Evolutionary conservation across 2,888 invertebrate genomes (phyloP).

Genomic region (Corbicula japonica): DNA sequence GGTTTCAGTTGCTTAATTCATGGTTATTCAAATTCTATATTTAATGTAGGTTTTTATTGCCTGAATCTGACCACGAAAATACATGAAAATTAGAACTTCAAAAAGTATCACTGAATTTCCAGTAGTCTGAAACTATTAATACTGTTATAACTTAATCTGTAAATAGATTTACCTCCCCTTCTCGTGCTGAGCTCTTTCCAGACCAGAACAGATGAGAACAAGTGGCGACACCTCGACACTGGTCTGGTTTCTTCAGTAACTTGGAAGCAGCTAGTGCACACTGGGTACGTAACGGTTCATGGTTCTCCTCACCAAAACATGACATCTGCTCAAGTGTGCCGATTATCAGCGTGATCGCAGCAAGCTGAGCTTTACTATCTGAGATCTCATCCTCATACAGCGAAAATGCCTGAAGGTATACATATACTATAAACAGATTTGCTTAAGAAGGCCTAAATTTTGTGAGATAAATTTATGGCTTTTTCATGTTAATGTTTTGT

Average conservation of each 20-base stretch:
- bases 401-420: conserved; percentile 92
- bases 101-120: no score
- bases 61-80: no score
- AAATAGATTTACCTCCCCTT: conserved; percentile 74
- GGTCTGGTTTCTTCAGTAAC: conserved; percentile 98
- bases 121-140: no score
- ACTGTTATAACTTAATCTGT: no score
- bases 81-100: no score
- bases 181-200: conserved; percentile 87
- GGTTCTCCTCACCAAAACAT: conserved; percentile 98
- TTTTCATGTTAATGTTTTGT: no score
- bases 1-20: no score
- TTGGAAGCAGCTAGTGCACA: conserved; percentile 98
- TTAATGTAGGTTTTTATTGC: no score
- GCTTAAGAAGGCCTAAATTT: no score
- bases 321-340: conserved; percentile 98
- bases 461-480: no score
- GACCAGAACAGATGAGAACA: conserved; percentile 99
- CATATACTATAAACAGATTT: conserved; percentile 1
- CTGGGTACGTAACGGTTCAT: conserved; percentile 97
- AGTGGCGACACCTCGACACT: conserved; percentile 96
- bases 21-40: no score
- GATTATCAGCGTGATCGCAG: conserved; percentile 97
- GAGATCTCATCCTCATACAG: conserved; percentile 99
- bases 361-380: conserved; percentile 98